Evolutionary conservation across 2,888 invertebrate genomes (phyloP).

Genomic region (Gasteruption jaculator): DNA sequence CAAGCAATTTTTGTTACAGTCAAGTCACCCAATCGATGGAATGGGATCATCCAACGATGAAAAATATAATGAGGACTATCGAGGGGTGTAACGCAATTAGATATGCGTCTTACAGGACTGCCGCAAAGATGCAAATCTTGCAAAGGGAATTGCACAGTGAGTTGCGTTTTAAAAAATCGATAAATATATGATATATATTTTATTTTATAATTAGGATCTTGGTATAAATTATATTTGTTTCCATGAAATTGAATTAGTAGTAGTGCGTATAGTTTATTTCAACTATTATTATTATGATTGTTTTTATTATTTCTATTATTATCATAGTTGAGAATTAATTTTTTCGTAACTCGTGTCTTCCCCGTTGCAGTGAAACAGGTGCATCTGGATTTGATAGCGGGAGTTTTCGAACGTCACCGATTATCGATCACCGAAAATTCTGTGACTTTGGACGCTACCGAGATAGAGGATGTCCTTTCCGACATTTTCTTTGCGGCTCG

Average conservation of each 20-base stretch:
- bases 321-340: neutral
- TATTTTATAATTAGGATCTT: slow-evolving; percentile 38
- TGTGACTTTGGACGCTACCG: slow-evolving; percentile 62
- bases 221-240: too few relatives aligned
- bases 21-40: too few relatives aligned
- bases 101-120: slow-evolving; percentile 73
- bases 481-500: slow-evolving; percentile 72
- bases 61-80: slow-evolving; percentile 56
- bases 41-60: slow-evolving; percentile 47
- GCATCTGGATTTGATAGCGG: slow-evolving; percentile 59
- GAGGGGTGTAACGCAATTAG: slow-evolving; percentile 67
- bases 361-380: slow-evolving; percentile 53
- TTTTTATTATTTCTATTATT: slow-evolving; percentile 2
- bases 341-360: slow-evolving; percentile 12
- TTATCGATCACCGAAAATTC: slow-evolving; percentile 67
- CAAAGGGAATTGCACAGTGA: slow-evolving; percentile 65
- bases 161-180: slow-evolving; percentile 37
- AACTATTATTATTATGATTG: too few relatives aligned
- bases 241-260: too few relatives aligned
- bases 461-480: slow-evolving; percentile 67
- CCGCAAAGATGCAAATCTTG: slow-evolving; percentile 65
- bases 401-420: slow-evolving; percentile 69
- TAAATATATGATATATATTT: slow-evolving; percentile 15
- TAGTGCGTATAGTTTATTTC: too few relatives aligned
- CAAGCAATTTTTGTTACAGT: too few relatives aligned